Percentiles rank a stretch among this genome's conserved stretches.
Evolutionary conservation across 2,113 vertebrate species (phyloP).

Genomic region (Shinisaurus crocodilurus): DNA sequence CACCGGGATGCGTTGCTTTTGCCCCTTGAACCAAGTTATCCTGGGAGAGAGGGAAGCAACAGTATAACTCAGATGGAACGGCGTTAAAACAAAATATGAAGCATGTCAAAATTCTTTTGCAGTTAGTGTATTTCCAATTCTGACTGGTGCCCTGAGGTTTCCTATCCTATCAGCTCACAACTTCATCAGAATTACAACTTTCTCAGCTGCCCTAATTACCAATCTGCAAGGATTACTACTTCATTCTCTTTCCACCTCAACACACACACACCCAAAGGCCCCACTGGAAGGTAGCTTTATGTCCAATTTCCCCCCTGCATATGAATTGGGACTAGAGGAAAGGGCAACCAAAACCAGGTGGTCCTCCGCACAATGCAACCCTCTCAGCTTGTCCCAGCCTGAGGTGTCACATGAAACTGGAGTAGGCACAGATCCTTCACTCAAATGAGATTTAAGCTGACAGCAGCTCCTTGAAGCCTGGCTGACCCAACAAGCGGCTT

Average conservation of each 20-base stretch:
- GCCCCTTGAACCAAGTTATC: neutral
- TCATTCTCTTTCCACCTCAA: neutral
- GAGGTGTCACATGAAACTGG: no score
- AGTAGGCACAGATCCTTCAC: neutral
- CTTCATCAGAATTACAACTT: neutral
- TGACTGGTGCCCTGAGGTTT: neutral
- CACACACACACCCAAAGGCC: no score
- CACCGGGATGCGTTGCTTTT: neutral
- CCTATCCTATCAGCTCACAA: neutral
- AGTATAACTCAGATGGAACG: neutral
- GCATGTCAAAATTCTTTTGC: no score
- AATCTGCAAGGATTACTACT: neutral
- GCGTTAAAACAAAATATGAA: neutral
- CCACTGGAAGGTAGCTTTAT: neutral
- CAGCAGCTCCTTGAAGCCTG: neutral
- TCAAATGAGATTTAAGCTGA: neutral
- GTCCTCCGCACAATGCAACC: no score
- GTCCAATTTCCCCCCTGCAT: neutral
- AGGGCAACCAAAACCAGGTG: neutral
- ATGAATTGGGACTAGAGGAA: neutral
- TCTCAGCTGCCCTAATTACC: neutral
- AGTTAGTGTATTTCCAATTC: neutral
- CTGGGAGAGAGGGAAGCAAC: no score
- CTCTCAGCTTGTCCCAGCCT: neutral
- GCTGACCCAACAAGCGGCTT: neutral